Base-by-base conservation (phyloP, 2,888 invertebrate genomes). In the Melipona beecheii region DNA sequence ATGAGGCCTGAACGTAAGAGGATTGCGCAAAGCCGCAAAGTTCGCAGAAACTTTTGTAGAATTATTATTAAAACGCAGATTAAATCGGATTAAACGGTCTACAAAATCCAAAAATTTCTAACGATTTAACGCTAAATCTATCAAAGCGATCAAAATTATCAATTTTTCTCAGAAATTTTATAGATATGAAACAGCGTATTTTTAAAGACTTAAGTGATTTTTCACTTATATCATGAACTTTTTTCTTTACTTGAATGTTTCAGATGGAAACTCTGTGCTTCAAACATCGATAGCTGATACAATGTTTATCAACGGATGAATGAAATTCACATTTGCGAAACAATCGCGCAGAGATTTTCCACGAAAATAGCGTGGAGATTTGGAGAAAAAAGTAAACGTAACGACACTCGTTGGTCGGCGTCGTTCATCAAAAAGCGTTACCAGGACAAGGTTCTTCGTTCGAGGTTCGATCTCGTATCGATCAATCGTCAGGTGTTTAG, bases 351-450 rank as follows among this genome's bases (percentile, higher is more conserved):
- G 24, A 66, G 9, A 9, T 36, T 17, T 21, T 50, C 31, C 17
- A 43, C 21, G 50, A 27, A 68, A 72, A 64, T 24, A 66, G n/a
- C 54, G 6, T 27, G 17, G 27, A 15, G 27, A 27, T 27, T 11
- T 4, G 73, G 24, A 43, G 64, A 11, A 3, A 74, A 66, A 54
- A 54, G 31, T 75, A 68, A 79, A n/a, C 52, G n/a, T 54, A 54
- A 50, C 24, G 74, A 81, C 70, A 70, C 65, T 81, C 81, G 60
- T 83, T 81, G 78, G 36, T 15, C 81, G 54, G 66, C 70, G 78
- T 73, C 78, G 78, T 85, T 85, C 73, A 81, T 87, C 80, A 71
- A 68, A 70, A 49, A 72, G 80, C 68, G 81, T 83, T 83, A 77
- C 64, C 69, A 65, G 75, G 79, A 79, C 84, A 79, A 78, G 75